Evolutionary conservation across 2,797 vertebrate genomes (phyloP), one percentile per base, ranked within the genome.

Genomic region (Rhynchotus rufescens): DNA sequence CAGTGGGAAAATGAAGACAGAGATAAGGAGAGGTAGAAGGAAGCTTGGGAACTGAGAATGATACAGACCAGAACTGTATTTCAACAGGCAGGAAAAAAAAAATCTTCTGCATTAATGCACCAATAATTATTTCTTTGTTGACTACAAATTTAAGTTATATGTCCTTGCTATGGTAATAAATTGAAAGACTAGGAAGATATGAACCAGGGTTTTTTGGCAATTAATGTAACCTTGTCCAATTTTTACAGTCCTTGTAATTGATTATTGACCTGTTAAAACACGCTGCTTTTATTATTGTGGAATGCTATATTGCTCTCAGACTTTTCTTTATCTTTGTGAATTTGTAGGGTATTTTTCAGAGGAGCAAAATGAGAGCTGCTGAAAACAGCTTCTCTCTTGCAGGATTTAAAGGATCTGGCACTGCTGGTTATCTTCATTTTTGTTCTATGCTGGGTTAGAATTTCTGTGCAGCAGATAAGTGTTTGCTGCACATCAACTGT

Each of bases 31-130:
- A 97, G 97, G 95, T 98, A 97, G 97, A 97, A 97, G 96, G 96
- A 97, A 96, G 97, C 98, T 98, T 97, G 98, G 98, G 98, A 98
- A 98, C 98, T 97, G 97, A 97, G 97, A 94, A 80, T 98, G 98
- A 98, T 97, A 94, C 51, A 98, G 97, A 97, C 96, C 97, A 98
- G 98, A 98, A 93, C 97, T 80, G 88, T 77, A 49, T 75, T 93
- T 90, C 80, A 95, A 85, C 94, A 87, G 97, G 89, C 66, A 68
- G 61, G n/a, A 92, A 44, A 71, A 36, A 36, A 97, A 97, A 97
- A 92, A 91, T 85, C 92, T 93, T 91, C 95, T 84, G 65, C 34
- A 30, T 49, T 93, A 94, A 96, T 96, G 93, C 89, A 67, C 85
- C 66, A 75, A 76, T 88, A 90, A 93, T 95, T 96, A 86, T 97